A percentile compares a stretch with the other conserved stretches of the same genome.
These are phyloP conservation scores for Acrobasis consociella DNA, from an alignment of 2,888 invertebrate genomes.

Conservation along the genomic window DNA sequence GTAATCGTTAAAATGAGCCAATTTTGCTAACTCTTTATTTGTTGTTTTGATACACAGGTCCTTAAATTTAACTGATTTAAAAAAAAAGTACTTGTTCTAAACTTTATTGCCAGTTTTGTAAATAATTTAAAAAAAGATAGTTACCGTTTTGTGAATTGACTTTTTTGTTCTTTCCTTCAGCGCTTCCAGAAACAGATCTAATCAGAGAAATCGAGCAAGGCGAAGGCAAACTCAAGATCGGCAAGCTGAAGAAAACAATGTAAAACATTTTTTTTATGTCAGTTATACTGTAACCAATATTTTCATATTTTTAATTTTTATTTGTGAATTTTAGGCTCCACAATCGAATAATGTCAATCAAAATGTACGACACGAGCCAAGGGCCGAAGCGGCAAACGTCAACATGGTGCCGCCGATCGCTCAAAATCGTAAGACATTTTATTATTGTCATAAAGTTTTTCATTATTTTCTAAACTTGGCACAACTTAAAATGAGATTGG, in stretches of 20 bases:
- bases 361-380: conserved; percentile 59
- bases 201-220: conserved; percentile 66
- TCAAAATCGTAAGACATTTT: conserved; percentile 56
- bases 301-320: background rate
- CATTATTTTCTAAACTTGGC: too few relatives aligned
- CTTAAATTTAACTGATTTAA: too few relatives aligned
- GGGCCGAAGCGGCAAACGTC: conserved; percentile 60
- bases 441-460: too few relatives aligned
- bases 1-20: too few relatives aligned
- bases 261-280: conserved; percentile 36
- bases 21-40: too few relatives aligned
- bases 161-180: conserved; percentile 39
- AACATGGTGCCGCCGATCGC: conserved; percentile 67
- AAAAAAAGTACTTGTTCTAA: too few relatives aligned
- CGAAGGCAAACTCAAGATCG: conserved; percentile 67
- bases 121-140: too few relatives aligned
- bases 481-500: too few relatives aligned
- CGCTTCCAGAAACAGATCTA: conserved; percentile 69
- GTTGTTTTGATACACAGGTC: too few relatives aligned
- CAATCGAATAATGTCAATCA: conserved; percentile 58
- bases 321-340: conserved; percentile 41
- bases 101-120: too few relatives aligned
- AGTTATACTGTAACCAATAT: background rate
- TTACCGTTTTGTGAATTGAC: too few relatives aligned
- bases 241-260: conserved; percentile 61